Percentiles rank a stretch among this genome's conserved stretches.
phyloP scores from a whole-genome alignment of 2,797 vertebrate species.

The Oryzias dopingdopingensis region DNA sequence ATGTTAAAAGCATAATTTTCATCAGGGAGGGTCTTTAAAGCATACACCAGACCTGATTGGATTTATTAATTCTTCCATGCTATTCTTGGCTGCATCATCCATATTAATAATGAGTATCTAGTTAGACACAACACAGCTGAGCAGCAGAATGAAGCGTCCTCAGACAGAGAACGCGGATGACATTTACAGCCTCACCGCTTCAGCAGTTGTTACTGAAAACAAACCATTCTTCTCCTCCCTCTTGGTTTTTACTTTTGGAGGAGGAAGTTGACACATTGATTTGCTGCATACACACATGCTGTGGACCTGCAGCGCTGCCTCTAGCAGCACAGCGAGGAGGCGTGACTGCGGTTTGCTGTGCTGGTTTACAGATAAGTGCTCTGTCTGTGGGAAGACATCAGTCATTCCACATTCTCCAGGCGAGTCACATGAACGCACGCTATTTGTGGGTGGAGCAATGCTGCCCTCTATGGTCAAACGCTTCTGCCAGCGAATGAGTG shows the following conservation, averaged over 20 bases:
- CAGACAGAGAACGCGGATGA: conserved; percentile 39
- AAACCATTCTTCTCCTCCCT: conserved; percentile 27
- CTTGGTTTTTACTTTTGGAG: conserved; percentile 30
- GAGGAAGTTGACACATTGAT: conserved; percentile 44
- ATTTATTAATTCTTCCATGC: no score
- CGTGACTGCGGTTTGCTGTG: conserved; percentile 54
- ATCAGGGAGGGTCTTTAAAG: no score
- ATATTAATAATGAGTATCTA: background rate
- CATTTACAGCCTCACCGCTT: conserved; percentile 56
- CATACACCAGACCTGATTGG: no score
- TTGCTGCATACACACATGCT: conserved; percentile 37
- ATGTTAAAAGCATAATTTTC: no score
- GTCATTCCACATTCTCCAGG: conserved; percentile 36
- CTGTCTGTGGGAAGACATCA: conserved; percentile 61
- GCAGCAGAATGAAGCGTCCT: conserved; percentile 21
- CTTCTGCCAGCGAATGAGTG: conserved; percentile 1
- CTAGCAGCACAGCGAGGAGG: conserved; percentile 29
- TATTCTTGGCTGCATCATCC: no score
- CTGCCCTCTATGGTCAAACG: conserved; percentile 55
- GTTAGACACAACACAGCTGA: conserved; percentile 15
- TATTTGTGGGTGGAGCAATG: conserved; percentile 43
- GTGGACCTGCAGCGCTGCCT: conserved; percentile 22
- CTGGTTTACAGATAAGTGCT: conserved; percentile 54
- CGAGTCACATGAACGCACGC: conserved; percentile 38
- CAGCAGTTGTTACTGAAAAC: conserved; percentile 43